Conservation (phyloP, 2,888 invertebrate genomes). For the Hirtodrosophila trivittata region DNA sequence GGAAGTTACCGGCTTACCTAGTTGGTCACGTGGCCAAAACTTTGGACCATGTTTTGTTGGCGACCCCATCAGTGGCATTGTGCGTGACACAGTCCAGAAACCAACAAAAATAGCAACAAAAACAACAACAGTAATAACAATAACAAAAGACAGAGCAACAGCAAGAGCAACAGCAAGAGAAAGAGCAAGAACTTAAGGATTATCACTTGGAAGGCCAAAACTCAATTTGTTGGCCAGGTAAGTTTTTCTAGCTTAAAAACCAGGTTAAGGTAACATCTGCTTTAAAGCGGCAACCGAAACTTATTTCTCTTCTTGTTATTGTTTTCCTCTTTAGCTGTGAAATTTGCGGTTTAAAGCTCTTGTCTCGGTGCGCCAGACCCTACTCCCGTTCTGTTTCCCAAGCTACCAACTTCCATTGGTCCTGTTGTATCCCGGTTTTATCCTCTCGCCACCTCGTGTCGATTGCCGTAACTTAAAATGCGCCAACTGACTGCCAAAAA, state of each 20-base stretch:
- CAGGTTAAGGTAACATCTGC: conserved; percentile 11
- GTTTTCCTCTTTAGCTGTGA: conserved; percentile 25
- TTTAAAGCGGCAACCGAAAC: conserved; percentile 28
- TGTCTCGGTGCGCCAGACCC: conserved; percentile 53
- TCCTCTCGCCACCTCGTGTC: conserved; percentile 42
- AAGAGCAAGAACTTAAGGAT: conserved; percentile 48
- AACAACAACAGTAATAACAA: conserved; percentile 18
- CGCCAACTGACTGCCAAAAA: conserved; percentile 76
- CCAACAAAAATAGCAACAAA: conserved; percentile 20
- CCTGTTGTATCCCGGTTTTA: conserved; percentile 10
- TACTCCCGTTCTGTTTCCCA: conserved; percentile 1
- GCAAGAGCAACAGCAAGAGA: conserved; percentile 16
- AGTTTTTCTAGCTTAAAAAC: conserved; percentile 39
- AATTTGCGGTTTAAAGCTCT: conserved; percentile 69
- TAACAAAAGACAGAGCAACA: conserved; percentile 14
- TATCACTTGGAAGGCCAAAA: conserved; percentile 51
- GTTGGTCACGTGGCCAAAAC: conserved; percentile 75
- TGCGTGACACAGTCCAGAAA: conserved; percentile 67
- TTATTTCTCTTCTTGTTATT: conserved; percentile 11
- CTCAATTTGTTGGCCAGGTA: conserved; percentile 60
- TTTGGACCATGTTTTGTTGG: conserved; percentile 55
- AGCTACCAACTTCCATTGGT: conserved; percentile 16
- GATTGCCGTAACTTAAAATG: conserved; percentile 75
- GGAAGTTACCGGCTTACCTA: conserved; percentile 28
- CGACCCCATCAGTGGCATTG: conserved; percentile 39